Conservation (phyloP, 2,113 vertebrate genomes). For the Ifrita kowaldi region DNA sequence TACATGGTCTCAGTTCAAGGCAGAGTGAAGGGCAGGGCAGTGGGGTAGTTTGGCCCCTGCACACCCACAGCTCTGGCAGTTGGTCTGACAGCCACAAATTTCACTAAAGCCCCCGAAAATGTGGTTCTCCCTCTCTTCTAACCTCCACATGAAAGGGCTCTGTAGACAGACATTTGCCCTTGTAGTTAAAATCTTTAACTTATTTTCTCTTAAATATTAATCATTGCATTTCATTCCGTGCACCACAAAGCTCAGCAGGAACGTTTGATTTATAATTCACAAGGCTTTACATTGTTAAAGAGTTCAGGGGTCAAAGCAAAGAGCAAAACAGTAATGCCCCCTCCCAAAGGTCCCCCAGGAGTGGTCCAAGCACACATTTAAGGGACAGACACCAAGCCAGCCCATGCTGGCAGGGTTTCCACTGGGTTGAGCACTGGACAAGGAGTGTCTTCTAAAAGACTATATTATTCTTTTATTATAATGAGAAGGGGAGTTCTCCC, state of each 20-base stretch:
- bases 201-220: constrained; percentile 69
- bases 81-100: neutral
- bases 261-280: constrained; percentile 24
- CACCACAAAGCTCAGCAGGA: constrained; percentile 49
- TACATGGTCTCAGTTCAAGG: rapidly evolving
- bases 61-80: neutral
- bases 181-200: constrained; percentile 26
- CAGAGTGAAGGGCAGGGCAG: neutral
- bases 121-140: neutral
- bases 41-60: neutral
- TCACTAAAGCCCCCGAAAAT: neutral
- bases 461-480: neutral
- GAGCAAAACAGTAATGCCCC: neutral
- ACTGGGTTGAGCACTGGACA: neutral
- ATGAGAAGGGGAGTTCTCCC: neutral
- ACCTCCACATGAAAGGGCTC: neutral
- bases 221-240: constrained; percentile 47
- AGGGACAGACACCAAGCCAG: neutral
- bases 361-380: neutral
- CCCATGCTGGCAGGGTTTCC: neutral
- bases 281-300: constrained; percentile 27
- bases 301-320: neutral
- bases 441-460: neutral
- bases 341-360: neutral
- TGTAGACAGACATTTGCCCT: constrained; percentile 5